Evolutionary conservation across 2,888 invertebrate species (phyloP).

Genomic region (Machimus atricapillus): DNA sequence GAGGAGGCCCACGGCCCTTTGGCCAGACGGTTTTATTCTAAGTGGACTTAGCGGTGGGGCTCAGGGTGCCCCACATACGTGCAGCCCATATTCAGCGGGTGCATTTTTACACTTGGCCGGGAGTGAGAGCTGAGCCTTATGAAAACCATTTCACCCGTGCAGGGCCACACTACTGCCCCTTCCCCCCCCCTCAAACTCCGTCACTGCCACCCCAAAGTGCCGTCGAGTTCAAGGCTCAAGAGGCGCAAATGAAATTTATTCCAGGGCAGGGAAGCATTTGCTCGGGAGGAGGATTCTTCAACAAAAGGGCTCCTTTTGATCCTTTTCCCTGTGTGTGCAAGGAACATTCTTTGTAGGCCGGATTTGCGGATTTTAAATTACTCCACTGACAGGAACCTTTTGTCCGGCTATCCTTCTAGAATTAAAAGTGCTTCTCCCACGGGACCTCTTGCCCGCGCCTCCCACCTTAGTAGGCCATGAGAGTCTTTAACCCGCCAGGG

Average conservation of each 20-base stretch:
- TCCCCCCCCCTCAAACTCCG: neutral
- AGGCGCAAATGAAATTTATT: constrained; percentile 27
- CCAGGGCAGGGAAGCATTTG: neutral
- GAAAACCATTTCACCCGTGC: neutral
- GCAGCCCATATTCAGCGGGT: neutral
- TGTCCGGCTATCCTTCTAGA: neutral
- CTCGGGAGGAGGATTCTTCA: neutral
- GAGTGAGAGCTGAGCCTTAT: neutral
- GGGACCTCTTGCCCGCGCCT: neutral
- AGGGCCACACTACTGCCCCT: too few species aligned
- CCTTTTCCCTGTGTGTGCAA: neutral
- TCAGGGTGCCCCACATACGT: neutral
- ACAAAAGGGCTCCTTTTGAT: neutral
- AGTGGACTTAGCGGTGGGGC: neutral
- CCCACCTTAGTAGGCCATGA: neutral
- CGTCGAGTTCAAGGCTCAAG: constrained; percentile 24
- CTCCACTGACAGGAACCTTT: constrained; percentile 24
- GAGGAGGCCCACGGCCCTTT: neutral
- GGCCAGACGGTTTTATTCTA: constrained; percentile 1
- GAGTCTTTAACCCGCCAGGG: neutral
- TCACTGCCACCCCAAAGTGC: neutral
- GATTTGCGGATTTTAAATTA: constrained; percentile 34
- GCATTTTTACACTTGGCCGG: neutral
- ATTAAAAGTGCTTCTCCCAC: constrained; percentile 15
- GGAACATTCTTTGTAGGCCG: constrained; percentile 16